Percentiles rank a stretch among this genome's conserved stretches.
These are phyloP conservation scores for Hystrix cristata DNA, from an alignment of 2,113 vertebrate genomes.

Conservation along the genomic window DNA sequence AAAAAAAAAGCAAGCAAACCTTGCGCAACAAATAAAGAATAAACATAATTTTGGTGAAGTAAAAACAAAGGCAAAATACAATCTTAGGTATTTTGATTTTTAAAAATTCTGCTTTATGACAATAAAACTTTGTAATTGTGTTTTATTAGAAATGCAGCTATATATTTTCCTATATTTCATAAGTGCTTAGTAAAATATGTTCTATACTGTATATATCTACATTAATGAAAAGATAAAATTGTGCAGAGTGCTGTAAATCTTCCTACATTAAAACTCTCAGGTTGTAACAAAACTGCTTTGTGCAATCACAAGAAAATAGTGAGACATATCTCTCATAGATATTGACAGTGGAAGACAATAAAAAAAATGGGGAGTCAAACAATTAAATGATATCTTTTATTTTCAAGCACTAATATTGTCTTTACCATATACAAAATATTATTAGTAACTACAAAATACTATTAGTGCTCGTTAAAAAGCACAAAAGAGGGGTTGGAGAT, in stretches of 20 bases:
- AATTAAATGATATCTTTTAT: slow-evolving; percentile 69
- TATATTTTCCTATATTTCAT: neutral
- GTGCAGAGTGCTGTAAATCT: neutral
- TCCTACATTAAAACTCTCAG: slow-evolving; percentile 39
- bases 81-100: neutral
- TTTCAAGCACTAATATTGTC: slow-evolving; percentile 7
- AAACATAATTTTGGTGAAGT: slow-evolving; percentile 45
- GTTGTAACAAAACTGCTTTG: slow-evolving; percentile 64
- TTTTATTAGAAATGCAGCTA: neutral
- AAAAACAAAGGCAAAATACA: slow-evolving; percentile 62
- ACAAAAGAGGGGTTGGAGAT: neutral
- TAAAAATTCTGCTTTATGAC: slow-evolving; percentile 60
- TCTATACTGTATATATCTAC: slow-evolving; percentile 39
- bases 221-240: slow-evolving; percentile 72
- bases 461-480: slow-evolving; percentile 20
- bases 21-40: slow-evolving; percentile 38
- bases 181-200: slow-evolving; percentile 46
- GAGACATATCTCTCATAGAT: slow-evolving; percentile 61
- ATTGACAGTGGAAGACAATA: neutral
- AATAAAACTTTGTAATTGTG: slow-evolving; percentile 61
- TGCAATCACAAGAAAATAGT: slow-evolving; percentile 59
- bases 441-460: slow-evolving; percentile 22
- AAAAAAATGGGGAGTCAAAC: neutral
- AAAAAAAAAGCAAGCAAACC: slow-evolving; percentile 41
- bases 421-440: neutral